Evolutionary conservation across 1,140 invertebrate genomes (phyloP).

Genomic region (Homalodisca vitripennis): DNA sequence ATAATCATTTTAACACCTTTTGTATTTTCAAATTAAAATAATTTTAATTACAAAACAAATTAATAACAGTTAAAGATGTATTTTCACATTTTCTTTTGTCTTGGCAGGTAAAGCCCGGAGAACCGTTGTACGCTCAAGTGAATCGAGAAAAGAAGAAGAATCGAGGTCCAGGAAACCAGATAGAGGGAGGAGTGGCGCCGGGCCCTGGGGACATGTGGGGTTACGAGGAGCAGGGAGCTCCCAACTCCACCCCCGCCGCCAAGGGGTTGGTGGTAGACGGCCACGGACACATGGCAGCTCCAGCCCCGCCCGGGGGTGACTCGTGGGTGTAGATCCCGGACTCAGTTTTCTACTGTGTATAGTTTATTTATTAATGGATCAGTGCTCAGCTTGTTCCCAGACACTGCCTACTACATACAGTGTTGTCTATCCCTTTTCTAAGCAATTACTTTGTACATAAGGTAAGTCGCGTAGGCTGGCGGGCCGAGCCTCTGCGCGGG

Average conservation of each 20-base stretch:
- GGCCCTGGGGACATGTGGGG: slow-evolving; percentile 49
- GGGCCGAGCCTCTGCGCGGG: neutral
- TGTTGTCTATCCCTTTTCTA: slow-evolving; percentile 10
- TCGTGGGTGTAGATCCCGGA: slow-evolving; percentile 58
- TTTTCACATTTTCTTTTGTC: too few species aligned
- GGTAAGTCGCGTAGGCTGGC: too few species aligned
- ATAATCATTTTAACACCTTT: too few species aligned
- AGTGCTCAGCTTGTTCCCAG: neutral
- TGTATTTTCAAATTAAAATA: too few species aligned
- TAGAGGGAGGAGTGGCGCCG: slow-evolving; percentile 56
- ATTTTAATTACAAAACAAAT: too few species aligned
- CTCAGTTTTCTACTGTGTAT: slow-evolving; percentile 13
- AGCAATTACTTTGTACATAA: slow-evolving; percentile 15
- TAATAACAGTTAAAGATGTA: too few species aligned
- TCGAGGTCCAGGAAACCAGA: slow-evolving; percentile 55
- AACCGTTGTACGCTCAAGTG: slow-evolving; percentile 78
- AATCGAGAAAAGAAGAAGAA: slow-evolving; percentile 77
- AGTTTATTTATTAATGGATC: slow-evolving; percentile 6
- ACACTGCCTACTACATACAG: too few species aligned
- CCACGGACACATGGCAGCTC: slow-evolving; percentile 43
- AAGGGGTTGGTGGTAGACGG: slow-evolving; percentile 46
- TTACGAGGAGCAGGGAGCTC: slow-evolving; percentile 44
- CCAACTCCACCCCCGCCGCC: too few species aligned
- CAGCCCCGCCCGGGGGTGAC: slow-evolving; percentile 53
- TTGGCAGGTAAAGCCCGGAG: slow-evolving; percentile 60